Base-by-base conservation (phyloP, 2,888 invertebrate species). In the Argyresthia albistria region DNA sequence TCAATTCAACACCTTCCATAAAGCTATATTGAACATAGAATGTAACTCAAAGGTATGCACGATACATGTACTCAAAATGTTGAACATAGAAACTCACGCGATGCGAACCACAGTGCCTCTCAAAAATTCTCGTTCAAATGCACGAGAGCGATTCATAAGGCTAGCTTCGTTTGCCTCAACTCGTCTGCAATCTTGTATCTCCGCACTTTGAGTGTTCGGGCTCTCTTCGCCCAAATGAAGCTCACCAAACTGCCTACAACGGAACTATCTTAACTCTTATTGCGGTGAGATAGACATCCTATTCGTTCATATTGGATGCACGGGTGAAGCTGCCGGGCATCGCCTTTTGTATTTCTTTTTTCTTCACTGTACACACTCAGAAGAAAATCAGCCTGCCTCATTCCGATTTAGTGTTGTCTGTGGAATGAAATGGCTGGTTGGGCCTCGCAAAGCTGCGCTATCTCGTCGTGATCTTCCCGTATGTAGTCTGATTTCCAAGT, bases 141-240 rank as follows among this genome's bases (percentile, higher is more conserved):
- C 70, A 74, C 70, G 70, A 73, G 74, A 78, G 70, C 71, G 74
- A 76, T 79, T 79, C 78, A 79, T 74, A 73, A 76, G 72, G 68
- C 75, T 77, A 72, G 80, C 78, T 80, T 80, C 77, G 76, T 80
- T 80, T 80, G 77, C 76, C 64, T 71, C 73, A 73, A 79, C 78
- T 79, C 75, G 73, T 73, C 73, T 78, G 77, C 78, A 79, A 80
- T 80, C 80, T 80, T 78, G 79, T 80, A 80, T 80, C 79, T 80
- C 76, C 76, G 70, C 72, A 75, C 73, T 79, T 78, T 79, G 80
- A 80, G 80, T 80, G 80, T 80, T 80, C 80, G 78, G 76, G 78
- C 78, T 78, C 75, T 75, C 79, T 78, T 76, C 73, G 76, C 77
- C 79, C 76, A 80, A 80, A 80, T 79, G 80, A 79, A 79, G 73